These are phyloP conservation scores for Tipula helvola DNA, from an alignment of 2,888 invertebrate genomes.

Conservation along the genomic window DNA sequence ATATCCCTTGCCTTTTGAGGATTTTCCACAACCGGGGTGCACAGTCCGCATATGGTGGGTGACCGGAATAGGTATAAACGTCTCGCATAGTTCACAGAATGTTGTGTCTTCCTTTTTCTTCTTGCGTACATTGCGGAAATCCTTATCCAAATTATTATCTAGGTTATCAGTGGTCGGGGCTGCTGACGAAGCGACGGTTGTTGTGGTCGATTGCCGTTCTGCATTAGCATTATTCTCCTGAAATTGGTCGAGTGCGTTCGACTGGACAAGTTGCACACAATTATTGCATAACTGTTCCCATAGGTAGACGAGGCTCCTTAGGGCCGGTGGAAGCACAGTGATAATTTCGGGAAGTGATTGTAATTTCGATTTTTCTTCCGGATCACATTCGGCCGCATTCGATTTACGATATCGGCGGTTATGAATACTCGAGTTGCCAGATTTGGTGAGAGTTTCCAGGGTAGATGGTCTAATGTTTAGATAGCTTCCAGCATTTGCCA, in stretches of 20 bases:
- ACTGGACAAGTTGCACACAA: conserved; percentile 47
- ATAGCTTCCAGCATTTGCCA: conserved; percentile 57
- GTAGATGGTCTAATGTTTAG: conserved; percentile 68
- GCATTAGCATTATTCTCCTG: not conserved
- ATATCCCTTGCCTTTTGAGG: conserved; percentile 79
- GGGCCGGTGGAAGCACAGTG: conserved; percentile 71
- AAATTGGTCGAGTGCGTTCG: conserved; percentile 29
- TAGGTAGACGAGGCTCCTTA: conserved; percentile 73
- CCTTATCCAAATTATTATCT: conserved; percentile 28
- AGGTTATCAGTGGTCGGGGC: conserved; percentile 13
- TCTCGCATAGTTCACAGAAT: conserved; percentile 79
- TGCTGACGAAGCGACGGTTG: not conserved
- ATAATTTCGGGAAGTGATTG: conserved; percentile 40
- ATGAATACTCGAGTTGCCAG: conserved; percentile 65
- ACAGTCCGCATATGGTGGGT: conserved; percentile 83
- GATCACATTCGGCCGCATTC: conserved; percentile 18
- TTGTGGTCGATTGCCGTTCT: not conserved
- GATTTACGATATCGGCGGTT: conserved; percentile 49
- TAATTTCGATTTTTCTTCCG: conserved; percentile 25
- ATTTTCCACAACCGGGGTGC: conserved; percentile 84
- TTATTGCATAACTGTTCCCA: conserved; percentile 76
- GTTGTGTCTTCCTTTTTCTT: conserved; percentile 35
- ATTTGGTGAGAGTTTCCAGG: conserved; percentile 60
- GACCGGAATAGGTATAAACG: conserved; percentile 59
- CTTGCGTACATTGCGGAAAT: conserved; percentile 27